Conservation (phyloP, 2,113 vertebrate species). For the Ahaetulla prasina region DNA sequence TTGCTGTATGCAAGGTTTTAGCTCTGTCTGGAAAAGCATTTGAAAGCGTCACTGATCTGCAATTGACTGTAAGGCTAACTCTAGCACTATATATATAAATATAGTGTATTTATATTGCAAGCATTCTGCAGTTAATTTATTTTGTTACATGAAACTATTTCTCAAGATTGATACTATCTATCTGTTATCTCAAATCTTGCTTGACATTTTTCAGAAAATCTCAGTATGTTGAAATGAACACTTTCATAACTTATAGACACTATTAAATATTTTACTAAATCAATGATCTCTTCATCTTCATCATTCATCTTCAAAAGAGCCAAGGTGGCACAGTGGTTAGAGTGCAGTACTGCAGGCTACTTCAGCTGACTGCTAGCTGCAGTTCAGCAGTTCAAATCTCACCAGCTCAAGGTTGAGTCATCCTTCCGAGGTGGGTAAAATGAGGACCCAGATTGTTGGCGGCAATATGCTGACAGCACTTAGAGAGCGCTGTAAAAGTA, state of each 20-base stretch:
- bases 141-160: not conserved
- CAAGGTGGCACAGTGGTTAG: too few relatives aligned
- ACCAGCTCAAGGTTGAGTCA: too few relatives aligned
- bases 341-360: too few relatives aligned
- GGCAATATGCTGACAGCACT: too few relatives aligned
- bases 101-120: not conserved
- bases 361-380: too few relatives aligned
- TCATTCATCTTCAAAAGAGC: too few relatives aligned
- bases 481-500: too few relatives aligned
- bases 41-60: not conserved
- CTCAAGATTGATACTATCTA: not conserved
- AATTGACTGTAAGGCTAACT: rapidly evolving
- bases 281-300: not conserved
- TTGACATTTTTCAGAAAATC: not conserved
- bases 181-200: not conserved
- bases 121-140: not conserved
- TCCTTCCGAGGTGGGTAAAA: too few relatives aligned
- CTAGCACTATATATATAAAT: not conserved
- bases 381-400: too few relatives aligned
- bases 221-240: not conserved
- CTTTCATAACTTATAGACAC: not conserved
- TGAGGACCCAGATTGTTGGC: too few relatives aligned
- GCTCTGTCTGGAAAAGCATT: rapidly evolving
- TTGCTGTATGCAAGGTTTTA: not conserved
- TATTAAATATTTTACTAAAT: not conserved